Evolutionary conservation across 2,888 invertebrate genomes (phyloP), one percentile per base, ranked within the genome.

Genomic region (Muscina levida): DNA sequence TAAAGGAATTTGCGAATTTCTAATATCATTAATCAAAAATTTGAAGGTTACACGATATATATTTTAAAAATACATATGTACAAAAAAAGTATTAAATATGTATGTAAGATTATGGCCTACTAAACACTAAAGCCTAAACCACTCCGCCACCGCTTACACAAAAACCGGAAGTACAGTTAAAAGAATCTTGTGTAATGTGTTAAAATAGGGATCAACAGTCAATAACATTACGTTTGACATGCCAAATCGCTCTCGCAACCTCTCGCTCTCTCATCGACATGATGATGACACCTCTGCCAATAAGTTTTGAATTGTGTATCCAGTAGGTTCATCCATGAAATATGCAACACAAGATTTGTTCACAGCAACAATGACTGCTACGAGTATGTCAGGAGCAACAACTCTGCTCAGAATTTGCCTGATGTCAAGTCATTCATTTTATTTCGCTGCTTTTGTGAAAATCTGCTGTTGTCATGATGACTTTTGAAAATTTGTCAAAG

Each of bases 151-250:
- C n/a, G 5, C 72, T 31, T 31, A 31, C 51, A 37, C 57, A 51
- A 15, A 6, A 48, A 22, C 48, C 13, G 19, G 4, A 24, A 24
- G 19, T 19, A 15, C n/a, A 26, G 51, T 66, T 72, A 51, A 39
- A 53, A n/a, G n/a, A 72, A 48, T 68, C 17, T 22, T 26, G 66
- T 77, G 74, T 72, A 57, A 68, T 71, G 81, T 81, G 77, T 77
- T 74, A 81, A 77, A 81, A 81, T 75, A 74, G 81, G 81, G 81
- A 81, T 81, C 80, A 80, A 79, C 82, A 84, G 81, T 83, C 79
- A 83, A 84, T 84, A 83, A 84, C 82, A 83, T 79, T 84, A 79
- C 79, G 79, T 82, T 83, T 83, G 83, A 84, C 82, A 77, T 79
- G 81, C 70, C 75, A 82, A 79, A 84, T 83, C 83, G 77, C 68